Evolutionary conservation across 2,888 invertebrate genomes (phyloP).

Genomic region (Dryococelus australis): DNA sequence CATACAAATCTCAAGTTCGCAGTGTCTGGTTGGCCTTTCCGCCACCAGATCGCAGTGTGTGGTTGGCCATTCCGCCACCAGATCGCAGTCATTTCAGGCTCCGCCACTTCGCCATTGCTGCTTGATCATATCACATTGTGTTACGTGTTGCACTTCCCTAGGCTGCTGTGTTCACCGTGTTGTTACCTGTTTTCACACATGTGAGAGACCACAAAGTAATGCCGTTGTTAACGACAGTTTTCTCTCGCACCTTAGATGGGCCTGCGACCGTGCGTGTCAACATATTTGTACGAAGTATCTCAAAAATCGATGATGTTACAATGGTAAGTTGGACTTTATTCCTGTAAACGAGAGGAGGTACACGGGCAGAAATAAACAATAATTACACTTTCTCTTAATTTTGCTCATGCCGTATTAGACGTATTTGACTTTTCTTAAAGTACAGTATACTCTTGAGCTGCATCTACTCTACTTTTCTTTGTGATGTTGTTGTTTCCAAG

Average conservation of each 20-base stretch:
- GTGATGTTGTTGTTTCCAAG: background rate
- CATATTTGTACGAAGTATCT: constrained; percentile 98
- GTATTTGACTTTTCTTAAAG: background rate
- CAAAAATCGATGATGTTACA: constrained; percentile 98
- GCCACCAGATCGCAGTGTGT: background rate
- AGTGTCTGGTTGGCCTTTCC: background rate
- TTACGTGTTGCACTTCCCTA: background rate
- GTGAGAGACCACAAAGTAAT: background rate
- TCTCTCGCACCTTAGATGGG: constrained; percentile 70
- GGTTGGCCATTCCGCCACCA: background rate
- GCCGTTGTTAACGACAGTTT: constrained; percentile 41
- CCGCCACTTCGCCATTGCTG: background rate
- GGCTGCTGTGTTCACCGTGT: background rate
- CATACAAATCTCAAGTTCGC: too few species aligned
- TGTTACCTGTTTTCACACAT: background rate
- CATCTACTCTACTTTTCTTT: background rate
- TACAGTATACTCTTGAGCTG: background rate
- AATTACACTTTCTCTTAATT: background rate
- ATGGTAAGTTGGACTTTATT: constrained; percentile 82
- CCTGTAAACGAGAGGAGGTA: background rate
- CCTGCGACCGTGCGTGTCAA: constrained; percentile 96
- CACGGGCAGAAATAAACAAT: constrained; percentile 36
- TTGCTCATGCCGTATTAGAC: background rate
- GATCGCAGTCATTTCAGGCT: constrained; percentile 2
- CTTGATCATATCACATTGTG: background rate